phyloP scores from a whole-genome alignment of 1,140 invertebrate species.

The Cecropterus lyciades region DNA sequence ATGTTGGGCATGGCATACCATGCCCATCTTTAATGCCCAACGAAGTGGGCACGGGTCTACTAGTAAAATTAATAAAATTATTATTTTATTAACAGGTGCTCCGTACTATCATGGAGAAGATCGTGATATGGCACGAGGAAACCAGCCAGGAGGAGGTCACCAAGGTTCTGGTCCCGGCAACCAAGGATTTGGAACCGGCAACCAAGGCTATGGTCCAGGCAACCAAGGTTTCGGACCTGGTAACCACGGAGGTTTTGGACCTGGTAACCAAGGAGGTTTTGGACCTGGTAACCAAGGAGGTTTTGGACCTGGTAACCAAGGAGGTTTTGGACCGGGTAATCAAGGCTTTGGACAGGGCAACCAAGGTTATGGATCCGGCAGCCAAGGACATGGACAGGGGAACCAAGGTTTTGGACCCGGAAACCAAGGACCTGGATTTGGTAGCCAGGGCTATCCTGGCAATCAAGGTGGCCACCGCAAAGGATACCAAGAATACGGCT shows the following conservation, averaged over 20 bases:
- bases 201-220: not conserved
- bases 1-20: too few relatives aligned
- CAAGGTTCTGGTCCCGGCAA: too few relatives aligned
- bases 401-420: conserved; percentile 1
- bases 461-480: conserved; percentile 13
- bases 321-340: not conserved
- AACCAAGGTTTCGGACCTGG: conserved; percentile 2
- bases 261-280: too few relatives aligned
- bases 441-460: conserved; percentile 3
- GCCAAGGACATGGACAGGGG: not conserved
- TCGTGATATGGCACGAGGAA: not conserved
- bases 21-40: too few relatives aligned
- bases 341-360: not conserved
- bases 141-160: not conserved
- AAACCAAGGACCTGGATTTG: not conserved
- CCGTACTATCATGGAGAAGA: conserved; percentile 14
- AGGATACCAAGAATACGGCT: conserved; percentile 10
- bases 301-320: not conserved
- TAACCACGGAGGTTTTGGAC: too few relatives aligned
- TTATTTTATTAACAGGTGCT: not conserved
- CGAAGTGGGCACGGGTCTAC: too few relatives aligned
- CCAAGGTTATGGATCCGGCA: conserved; percentile 2
- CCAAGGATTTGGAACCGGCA: too few relatives aligned
- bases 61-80: too few relatives aligned
- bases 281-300: not conserved